A percentile compares a stretch with the other conserved stretches of the same genome.
Conservation (phyloP, 2,888 invertebrate genomes). For the Cosmorhoe ocellata region DNA sequence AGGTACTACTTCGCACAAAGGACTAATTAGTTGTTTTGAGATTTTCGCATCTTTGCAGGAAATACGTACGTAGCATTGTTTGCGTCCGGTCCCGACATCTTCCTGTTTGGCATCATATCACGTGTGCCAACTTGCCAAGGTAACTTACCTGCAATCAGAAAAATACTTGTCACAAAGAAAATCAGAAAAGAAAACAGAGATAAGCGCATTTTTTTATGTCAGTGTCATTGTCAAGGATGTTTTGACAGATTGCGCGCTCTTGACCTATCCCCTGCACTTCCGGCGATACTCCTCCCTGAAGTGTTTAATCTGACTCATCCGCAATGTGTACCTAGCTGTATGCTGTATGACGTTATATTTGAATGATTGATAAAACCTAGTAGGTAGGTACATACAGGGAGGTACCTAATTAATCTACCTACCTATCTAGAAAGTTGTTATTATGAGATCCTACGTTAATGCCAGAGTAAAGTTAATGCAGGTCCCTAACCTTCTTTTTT, state of each 20-base stretch:
- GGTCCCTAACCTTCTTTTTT: too few species aligned
- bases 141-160: slow-evolving; percentile 70
- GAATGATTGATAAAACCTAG: too few species aligned
- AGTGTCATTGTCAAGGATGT: slow-evolving; percentile 17
- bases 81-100: slow-evolving; percentile 30
- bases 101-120: slow-evolving; percentile 39
- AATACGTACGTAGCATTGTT: slow-evolving; percentile 44
- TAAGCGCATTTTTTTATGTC: slow-evolving; percentile 6
- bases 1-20: neutral
- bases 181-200: neutral
- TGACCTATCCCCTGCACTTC: slow-evolving; percentile 7
- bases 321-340: neutral
- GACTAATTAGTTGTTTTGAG: neutral
- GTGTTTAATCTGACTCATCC: too few species aligned
- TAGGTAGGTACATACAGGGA: too few species aligned
- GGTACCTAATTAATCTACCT: too few species aligned
- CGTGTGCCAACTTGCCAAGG: slow-evolving; percentile 52
- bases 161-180: neutral
- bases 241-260: neutral
- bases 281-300: too few species aligned
- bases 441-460: too few species aligned
- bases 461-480: too few species aligned
- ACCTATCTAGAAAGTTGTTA: too few species aligned
- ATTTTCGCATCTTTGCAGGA: slow-evolving; percentile 23
- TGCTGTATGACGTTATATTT: neutral